Evolutionary conservation across 2,113 vertebrate species (phyloP).

Genomic region (Podocnemis expansa): DNA sequence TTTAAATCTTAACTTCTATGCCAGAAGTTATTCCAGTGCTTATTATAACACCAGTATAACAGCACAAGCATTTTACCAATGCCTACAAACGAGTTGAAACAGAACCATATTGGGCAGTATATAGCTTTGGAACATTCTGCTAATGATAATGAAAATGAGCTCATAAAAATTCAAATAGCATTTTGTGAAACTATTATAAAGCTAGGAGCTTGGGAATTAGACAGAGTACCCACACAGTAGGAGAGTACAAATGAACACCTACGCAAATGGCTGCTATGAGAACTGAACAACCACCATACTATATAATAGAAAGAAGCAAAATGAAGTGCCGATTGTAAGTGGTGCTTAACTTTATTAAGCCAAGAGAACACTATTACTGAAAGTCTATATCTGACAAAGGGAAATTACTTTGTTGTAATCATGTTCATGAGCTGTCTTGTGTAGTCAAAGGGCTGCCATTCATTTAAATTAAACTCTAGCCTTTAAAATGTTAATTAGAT

Average conservation of each 20-base stretch:
- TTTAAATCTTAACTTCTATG: constrained; percentile 63
- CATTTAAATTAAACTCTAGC: constrained; percentile 73
- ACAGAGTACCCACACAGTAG: constrained; percentile 72
- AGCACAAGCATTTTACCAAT: constrained; percentile 64
- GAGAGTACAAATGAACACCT: constrained; percentile 74
- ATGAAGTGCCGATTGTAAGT: constrained; percentile 73
- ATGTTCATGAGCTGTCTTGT: constrained; percentile 72
- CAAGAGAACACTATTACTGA: constrained; percentile 71
- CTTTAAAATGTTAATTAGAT: constrained; percentile 79
- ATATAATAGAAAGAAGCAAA: constrained; percentile 72
- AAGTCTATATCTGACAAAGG: constrained; percentile 76
- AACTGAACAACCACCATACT: constrained; percentile 70
- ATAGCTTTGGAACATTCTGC: constrained; percentile 70
- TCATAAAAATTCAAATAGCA: constrained; percentile 75
- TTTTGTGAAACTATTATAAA: constrained; percentile 72
- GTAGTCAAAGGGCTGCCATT: constrained; percentile 75
- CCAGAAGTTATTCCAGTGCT: constrained; percentile 50
- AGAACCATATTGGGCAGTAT: constrained; percentile 69
- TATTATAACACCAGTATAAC: constrained; percentile 67
- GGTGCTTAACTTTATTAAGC: constrained; percentile 80
- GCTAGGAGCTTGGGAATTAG: constrained; percentile 68
- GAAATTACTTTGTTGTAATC: constrained; percentile 79
- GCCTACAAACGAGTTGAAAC: constrained; percentile 68
- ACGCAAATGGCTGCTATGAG: constrained; percentile 69
- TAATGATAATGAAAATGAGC: constrained; percentile 69